Evolutionary conservation across 2,113 vertebrate genomes (phyloP).

Genomic region (Gymnobelideus leadbeateri): DNA sequence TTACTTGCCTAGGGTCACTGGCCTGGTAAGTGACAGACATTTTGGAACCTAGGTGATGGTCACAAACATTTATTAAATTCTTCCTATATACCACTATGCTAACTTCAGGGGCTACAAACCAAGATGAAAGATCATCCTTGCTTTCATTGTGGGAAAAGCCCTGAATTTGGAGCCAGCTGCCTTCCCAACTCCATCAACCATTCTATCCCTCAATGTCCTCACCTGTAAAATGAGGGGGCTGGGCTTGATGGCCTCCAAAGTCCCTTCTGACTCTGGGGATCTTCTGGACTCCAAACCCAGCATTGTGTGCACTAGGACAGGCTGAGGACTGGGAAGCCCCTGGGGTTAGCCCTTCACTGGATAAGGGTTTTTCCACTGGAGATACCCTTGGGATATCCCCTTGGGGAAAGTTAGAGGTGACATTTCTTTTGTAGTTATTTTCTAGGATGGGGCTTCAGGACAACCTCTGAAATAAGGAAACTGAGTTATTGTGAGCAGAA

Average conservation of each 20-base stretch:
- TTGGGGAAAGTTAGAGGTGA: background rate
- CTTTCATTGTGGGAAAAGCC: background rate
- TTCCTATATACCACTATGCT: too few relatives aligned
- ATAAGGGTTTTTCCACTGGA: background rate
- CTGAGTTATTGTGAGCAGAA: background rate
- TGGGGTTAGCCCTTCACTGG: background rate
- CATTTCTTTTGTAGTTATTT: background rate
- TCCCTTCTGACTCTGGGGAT: background rate
- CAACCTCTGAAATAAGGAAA: background rate
- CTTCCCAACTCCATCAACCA: background rate
- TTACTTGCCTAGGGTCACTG: too few relatives aligned
- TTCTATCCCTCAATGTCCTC: background rate
- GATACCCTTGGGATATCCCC: background rate
- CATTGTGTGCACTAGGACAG: background rate
- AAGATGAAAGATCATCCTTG: background rate
- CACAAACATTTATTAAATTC: too few relatives aligned
- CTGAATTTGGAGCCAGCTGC: background rate
- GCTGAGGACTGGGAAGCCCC: background rate
- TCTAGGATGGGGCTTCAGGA: background rate
- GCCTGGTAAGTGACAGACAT: too few relatives aligned
- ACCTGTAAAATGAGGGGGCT: background rate
- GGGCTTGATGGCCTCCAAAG: background rate
- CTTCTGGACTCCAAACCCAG: background rate
- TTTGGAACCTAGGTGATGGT: too few relatives aligned
- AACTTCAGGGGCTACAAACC: too few relatives aligned